Conservation (phyloP, 2,888 invertebrate genomes). For the Trilocha varians region DNA sequence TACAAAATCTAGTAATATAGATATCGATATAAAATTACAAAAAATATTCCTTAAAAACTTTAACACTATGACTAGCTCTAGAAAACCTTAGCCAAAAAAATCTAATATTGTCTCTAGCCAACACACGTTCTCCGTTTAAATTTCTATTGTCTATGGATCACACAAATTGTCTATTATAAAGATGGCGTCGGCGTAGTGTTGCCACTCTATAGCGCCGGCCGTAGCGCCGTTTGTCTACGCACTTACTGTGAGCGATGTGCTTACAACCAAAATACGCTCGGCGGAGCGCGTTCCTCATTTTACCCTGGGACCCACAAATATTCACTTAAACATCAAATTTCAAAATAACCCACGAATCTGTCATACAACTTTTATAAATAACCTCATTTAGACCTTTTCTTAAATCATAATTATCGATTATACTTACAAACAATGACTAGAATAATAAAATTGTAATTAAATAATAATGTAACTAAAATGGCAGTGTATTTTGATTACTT, state of each 20-base stretch:
- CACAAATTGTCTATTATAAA: neutral
- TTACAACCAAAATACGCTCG: constrained; percentile 73
- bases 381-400: too few relatives aligned
- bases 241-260: constrained; percentile 73
- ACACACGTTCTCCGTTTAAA: neutral
- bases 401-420: too few relatives aligned
- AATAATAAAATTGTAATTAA: too few relatives aligned
- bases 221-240: constrained; percentile 39
- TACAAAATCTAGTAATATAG: constrained; percentile 2
- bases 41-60: neutral
- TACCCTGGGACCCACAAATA: constrained; percentile 45
- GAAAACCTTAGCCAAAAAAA: constrained; percentile 6
- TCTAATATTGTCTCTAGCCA: constrained; percentile 5
- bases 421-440: too few relatives aligned
- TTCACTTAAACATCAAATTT: neutral
- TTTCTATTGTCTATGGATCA: constrained; percentile 2
- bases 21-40: neutral
- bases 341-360: too few relatives aligned
- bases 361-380: too few relatives aligned
- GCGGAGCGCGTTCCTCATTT: constrained; percentile 68
- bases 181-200: constrained; percentile 15
- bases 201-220: constrained; percentile 20
- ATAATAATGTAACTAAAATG: neutral
- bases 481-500: neutral
- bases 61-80: neutral